Percentiles rank a stretch among this genome's conserved stretches.
Evolutionary conservation across 2,888 invertebrate genomes (phyloP).

Genomic region (Oligia fasciuncula): DNA sequence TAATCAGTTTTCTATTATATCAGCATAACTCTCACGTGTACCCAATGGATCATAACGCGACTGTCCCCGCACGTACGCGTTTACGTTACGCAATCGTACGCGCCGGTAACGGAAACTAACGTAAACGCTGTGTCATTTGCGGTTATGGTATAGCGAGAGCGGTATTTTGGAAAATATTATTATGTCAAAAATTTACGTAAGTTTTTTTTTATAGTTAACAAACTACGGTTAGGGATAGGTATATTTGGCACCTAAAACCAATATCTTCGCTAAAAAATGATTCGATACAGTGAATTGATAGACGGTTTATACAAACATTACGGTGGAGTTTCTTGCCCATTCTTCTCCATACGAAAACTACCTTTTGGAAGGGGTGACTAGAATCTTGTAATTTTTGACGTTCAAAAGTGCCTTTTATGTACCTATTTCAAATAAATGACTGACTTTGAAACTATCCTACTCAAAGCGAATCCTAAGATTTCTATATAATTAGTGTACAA

Average conservation of each 20-base stretch:
- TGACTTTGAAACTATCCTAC: background rate
- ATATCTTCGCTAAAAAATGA: too few relatives aligned
- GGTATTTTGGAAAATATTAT: constrained; percentile 6
- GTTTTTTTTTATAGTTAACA: too few relatives aligned
- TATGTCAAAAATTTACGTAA: constrained; percentile 7
- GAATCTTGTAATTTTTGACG: too few relatives aligned
- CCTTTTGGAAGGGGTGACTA: too few relatives aligned
- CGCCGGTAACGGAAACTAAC: constrained; percentile 48
- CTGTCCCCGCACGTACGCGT: constrained; percentile 57
- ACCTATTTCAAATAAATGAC: too few relatives aligned
- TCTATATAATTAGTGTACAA: background rate
- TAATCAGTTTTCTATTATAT: constrained; percentile 63
- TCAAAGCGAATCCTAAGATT: background rate
- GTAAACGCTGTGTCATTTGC: constrained; percentile 51
- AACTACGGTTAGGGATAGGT: too few relatives aligned
- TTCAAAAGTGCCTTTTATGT: too few relatives aligned
- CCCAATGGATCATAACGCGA: constrained; percentile 57
- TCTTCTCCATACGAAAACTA: too few relatives aligned
- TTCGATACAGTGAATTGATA: too few relatives aligned
- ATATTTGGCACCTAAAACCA: too few relatives aligned
- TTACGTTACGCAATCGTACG: constrained; percentile 54
- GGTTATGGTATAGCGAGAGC: constrained; percentile 43
- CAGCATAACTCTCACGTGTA: constrained; percentile 55
- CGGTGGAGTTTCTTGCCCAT: too few relatives aligned
- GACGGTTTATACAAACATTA: background rate